These are phyloP conservation scores for Anagyrus pseudococci DNA, from an alignment of 2,888 invertebrate species.

Conservation along the genomic window DNA sequence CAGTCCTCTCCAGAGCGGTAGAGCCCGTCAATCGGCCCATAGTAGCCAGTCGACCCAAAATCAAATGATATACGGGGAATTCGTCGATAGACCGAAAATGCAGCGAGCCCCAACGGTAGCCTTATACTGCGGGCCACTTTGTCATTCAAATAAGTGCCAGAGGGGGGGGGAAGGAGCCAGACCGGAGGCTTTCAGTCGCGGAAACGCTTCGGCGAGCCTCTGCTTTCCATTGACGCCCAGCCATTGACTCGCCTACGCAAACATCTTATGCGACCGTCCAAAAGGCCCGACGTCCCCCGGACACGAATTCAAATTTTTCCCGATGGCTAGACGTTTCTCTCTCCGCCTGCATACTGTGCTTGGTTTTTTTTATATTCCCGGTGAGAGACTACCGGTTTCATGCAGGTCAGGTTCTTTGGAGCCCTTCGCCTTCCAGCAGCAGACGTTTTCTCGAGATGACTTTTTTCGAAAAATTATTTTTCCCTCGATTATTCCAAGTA, in stretches of 20 bases:
- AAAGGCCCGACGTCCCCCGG: conserved; percentile 3
- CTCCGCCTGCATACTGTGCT: no score
- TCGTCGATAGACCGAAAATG: conserved; percentile 38
- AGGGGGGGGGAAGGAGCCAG: no score
- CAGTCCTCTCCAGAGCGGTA: no score
- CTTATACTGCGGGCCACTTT: conserved; percentile 50
- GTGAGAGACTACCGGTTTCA: no score
- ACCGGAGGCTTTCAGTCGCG: conserved; percentile 46
- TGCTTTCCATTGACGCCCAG: conserved; percentile 6
- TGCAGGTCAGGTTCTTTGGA: no score
- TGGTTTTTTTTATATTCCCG: no score
- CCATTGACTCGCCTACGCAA: conserved; percentile 23
- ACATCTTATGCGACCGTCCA: conserved; percentile 13
- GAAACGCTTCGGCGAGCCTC: conserved; percentile 38
- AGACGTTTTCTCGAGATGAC: no score
- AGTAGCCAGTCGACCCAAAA: background rate
- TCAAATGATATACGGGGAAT: conserved; percentile 18
- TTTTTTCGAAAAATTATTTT: no score
- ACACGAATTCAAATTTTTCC: conserved; percentile 54
- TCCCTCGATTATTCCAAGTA: no score
- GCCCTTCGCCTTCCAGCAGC: no score
- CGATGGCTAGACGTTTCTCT: background rate
- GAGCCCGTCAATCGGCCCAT: conserved; percentile 17
- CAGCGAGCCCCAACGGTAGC: conserved; percentile 18
- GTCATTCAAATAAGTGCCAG: conserved; percentile 54